Percentiles rank a stretch among this genome's conserved stretches.
Conservation (phyloP, 1,140 invertebrate species). For the Chironomus striatipennis region DNA sequence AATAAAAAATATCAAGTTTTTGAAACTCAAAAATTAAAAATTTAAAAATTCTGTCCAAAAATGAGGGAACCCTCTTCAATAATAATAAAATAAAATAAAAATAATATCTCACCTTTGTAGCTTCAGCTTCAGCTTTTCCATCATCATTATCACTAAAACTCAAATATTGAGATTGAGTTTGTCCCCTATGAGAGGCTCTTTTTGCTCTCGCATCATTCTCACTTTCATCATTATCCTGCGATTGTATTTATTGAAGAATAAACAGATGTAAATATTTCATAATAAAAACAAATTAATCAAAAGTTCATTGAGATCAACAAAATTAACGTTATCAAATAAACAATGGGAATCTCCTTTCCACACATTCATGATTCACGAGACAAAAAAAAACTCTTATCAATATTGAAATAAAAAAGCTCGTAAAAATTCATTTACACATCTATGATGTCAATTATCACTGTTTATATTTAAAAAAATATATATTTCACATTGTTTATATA, state of each 20-base stretch:
- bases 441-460: background rate
- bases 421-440: no score
- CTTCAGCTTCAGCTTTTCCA: slow-evolving; percentile 69
- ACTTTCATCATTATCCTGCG: background rate
- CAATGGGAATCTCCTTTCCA: no score
- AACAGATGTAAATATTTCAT: background rate
- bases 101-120: slow-evolving; percentile 51
- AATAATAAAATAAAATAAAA: no score
- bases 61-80: no score
- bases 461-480: background rate
- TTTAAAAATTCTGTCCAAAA: background rate
- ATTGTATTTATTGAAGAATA: background rate
- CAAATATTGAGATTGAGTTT: slow-evolving; percentile 75
- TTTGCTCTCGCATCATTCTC: background rate
- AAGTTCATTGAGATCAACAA: no score
- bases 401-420: no score
- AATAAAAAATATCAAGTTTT: no score
- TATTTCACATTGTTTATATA: background rate
- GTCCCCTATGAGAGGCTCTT: slow-evolving; percentile 43
- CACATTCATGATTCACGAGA: background rate
- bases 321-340: no score
- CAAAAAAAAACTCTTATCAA: background rate
- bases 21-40: no score
- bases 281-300: background rate
- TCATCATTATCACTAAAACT: slow-evolving; percentile 51